These are phyloP conservation scores for Scaptomyza parva DNA, from an alignment of 2,888 invertebrate genomes.

Conservation along the genomic window DNA sequence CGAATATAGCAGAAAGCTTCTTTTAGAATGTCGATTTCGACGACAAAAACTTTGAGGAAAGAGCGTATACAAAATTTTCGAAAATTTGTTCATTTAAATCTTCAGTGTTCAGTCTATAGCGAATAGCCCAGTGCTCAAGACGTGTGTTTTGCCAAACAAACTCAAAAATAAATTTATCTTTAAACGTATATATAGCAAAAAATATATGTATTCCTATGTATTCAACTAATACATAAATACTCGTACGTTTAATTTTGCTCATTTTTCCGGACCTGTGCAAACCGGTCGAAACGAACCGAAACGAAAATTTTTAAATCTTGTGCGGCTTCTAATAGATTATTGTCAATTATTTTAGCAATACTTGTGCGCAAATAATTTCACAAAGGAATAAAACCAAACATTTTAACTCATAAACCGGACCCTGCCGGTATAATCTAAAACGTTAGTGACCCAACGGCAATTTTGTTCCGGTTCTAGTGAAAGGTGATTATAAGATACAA, in stretches of 20 bases:
- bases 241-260: slow-evolving; percentile 13
- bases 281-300: slow-evolving; percentile 56
- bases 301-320: slow-evolving; percentile 20
- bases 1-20: slow-evolving; percentile 52
- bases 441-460: slow-evolving; percentile 2
- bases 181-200: slow-evolving; percentile 24
- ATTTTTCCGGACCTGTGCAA: slow-evolving; percentile 53
- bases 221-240: slow-evolving; percentile 14
- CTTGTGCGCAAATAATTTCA: slow-evolving; percentile 16
- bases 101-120: slow-evolving; percentile 61
- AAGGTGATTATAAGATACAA: slow-evolving; percentile 44
- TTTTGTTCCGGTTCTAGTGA: slow-evolving; percentile 29
- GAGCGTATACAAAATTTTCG: slow-evolving; percentile 35
- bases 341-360: slow-evolving; percentile 38
- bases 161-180: slow-evolving; percentile 26
- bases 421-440: slow-evolving; percentile 3
- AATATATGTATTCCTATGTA: slow-evolving; percentile 22
- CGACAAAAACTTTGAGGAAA: slow-evolving; percentile 52
- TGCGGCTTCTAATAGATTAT: slow-evolving; percentile 42
- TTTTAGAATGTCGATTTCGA: slow-evolving; percentile 17
- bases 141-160: slow-evolving; percentile 52
- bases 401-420: slow-evolving; percentile 2
- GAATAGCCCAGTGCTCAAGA: slow-evolving; percentile 64
- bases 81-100: slow-evolving; percentile 42
- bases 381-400: neutral